Conservation (phyloP, 1,140 invertebrate genomes). For the Heliconius hewitsoni region DNA sequence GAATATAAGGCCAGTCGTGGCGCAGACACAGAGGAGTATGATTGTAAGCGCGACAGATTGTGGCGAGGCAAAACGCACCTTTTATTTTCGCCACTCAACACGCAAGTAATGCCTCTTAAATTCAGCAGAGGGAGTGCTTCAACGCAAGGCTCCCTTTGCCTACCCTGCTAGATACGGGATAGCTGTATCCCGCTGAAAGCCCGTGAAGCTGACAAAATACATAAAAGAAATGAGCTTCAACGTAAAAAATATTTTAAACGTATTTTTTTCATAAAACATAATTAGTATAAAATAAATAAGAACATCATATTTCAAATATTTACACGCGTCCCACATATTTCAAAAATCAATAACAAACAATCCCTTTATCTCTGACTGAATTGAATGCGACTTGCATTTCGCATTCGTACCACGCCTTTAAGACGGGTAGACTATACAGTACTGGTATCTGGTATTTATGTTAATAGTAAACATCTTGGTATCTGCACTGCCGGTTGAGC, state of each 20-base stretch:
- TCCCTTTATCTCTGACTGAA: conserved; percentile 13
- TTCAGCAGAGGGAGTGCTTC: no score
- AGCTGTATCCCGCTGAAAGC: no score
- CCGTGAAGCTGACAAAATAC: no score
- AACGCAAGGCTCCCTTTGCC: no score
- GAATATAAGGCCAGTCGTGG: background rate
- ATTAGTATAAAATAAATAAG: background rate
- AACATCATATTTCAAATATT: background rate
- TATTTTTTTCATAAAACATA: background rate
- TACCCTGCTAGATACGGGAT: no score
- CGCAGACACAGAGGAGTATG: no score
- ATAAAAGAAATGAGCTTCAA: no score
- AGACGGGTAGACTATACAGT: conserved; percentile 17
- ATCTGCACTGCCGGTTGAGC: conserved; percentile 33
- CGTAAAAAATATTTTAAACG: background rate
- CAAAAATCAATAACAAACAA: conserved; percentile 18
- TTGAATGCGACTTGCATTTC: conserved; percentile 25
- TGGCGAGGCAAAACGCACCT: no score
- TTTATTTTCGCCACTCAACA: no score
- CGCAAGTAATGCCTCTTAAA: no score
- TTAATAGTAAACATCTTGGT: conserved; percentile 37
- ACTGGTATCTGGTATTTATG: conserved; percentile 38
- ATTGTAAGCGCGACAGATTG: no score
- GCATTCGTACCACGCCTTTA: conserved; percentile 25
- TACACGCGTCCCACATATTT: background rate